Base-by-base conservation (phyloP, 2,113 vertebrate species). In the Brachypteracias leptosomus region DNA sequence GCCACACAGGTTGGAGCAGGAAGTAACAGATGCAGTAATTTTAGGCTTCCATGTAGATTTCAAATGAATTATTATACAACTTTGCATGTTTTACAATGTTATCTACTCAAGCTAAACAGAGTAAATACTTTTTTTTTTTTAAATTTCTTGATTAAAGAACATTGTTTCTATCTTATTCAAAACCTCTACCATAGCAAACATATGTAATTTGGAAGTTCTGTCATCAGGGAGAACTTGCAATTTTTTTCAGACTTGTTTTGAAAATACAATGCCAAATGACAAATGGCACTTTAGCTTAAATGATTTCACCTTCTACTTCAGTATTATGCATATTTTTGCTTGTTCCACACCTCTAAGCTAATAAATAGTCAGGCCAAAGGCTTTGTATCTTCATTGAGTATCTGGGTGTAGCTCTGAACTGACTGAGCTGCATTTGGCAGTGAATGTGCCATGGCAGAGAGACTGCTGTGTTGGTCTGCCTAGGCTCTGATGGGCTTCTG, bases 391-490 rank as follows among this genome's bases (percentile, higher is more conserved):
- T 36, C 1, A 2, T 10, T 44, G 28, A 40, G 22, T 29, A 36
- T 21, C 29, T 36, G 72, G 20, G 36, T 24, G 4, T 36, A 35
- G 73, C 47, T 52, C 38, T 54, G 36, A 57, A 13, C 14, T 18
- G 61, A 9, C 59, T 25, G 13, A 68, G 11, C 7, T 26, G 17
- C 10, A 2, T 38, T 57, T 36, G 16, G 42, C n/a, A 36, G 26
- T 29, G 36, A 42, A 24, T 3, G 1, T 65, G 38, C 19, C 5
- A 0, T 0, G 2, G 11, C 8, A 15, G 40, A 17, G 42, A 58
- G 19, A 9, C 6, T 3, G 20, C 58, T 36, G 21, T 6, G 4
- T 20, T 59, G 47, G 46, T 17, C 36, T 66, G n/a, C 47, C 33
- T 18, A 5, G 3, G 42, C 44, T 76, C 77, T 51, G 33, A 11